Conservation (phyloP, 1,140 invertebrate species). For the Tetranychus urticae region DNA sequence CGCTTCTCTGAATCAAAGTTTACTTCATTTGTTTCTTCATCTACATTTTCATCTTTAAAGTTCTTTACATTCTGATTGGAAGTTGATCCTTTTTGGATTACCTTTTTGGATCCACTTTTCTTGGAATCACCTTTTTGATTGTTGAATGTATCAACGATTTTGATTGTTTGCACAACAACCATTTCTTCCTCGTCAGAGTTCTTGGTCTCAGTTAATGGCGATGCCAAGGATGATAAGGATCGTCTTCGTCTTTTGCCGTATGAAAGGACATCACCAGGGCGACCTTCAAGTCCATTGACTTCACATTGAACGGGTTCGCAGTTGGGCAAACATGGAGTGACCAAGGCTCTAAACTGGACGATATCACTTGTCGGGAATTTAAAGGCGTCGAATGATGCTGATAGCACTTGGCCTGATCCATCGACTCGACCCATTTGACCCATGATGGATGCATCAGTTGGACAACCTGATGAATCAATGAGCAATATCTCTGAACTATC, state of each 20-base stretch:
- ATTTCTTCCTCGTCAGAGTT: conserved; percentile 42
- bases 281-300: conserved; percentile 21
- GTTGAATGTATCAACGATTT: conserved; percentile 36
- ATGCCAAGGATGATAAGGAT: too few species aligned
- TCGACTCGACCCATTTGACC: conserved; percentile 33
- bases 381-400: conserved; percentile 53
- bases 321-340: conserved; percentile 71
- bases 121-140: conserved; percentile 18
- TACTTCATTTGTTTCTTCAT: too few species aligned
- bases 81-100: too few species aligned
- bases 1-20: too few species aligned
- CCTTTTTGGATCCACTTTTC: too few species aligned
- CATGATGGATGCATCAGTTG: conserved; percentile 50
- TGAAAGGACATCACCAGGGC: conserved; percentile 14
- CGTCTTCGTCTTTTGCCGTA: conserved; percentile 3
- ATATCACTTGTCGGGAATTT: conserved; percentile 83
- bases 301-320: conserved; percentile 40
- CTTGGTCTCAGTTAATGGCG: not conserved
- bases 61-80: too few species aligned
- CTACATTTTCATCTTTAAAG: too few species aligned
- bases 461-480: conserved; percentile 54
- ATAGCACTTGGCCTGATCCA: conserved; percentile 34
- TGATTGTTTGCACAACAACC: conserved; percentile 61
- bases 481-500: conserved; percentile 58
- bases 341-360: conserved; percentile 74